Evolutionary conservation across 2,797 vertebrate species (phyloP), one percentile per base, ranked within the genome.

Genomic region (Sebastiscus tertius): DNA sequence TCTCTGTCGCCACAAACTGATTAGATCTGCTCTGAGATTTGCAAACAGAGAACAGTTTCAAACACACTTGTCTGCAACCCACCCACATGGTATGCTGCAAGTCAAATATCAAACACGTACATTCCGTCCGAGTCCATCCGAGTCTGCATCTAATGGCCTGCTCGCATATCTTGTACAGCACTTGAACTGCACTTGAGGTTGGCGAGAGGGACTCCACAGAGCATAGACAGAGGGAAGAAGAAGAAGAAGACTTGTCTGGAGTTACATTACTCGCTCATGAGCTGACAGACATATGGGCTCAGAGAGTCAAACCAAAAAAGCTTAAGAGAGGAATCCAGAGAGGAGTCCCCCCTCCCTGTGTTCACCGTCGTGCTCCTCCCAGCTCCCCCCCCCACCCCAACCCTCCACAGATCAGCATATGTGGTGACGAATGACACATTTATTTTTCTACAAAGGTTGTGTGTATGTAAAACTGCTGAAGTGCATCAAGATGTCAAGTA

Each of bases 401-500:
- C 83, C 89, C 95, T 96, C 96, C 95, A 93, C 97, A 96, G 96
- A 97, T 97, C 97, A 97, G 96, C 97, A 98, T 98, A 97, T 97
- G 98, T 97, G 97, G 97, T 99, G 98, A 99, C 94, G 96, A 99
- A 99, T 98, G 98, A 99, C 97, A 99, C 97, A 99, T 99, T 99
- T 99, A 99, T 99, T 99, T 99, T 99, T 97, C 98, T 98, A 97
- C 97, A 96, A 97, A 98, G 97, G 96, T 98, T 98, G 97, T 99
- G 96, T 99, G 98, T 99, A 97, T 99, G 97, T 99, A 99, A 99
- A 99, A 98, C 97, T 99, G 98, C 97, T 98, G 97, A 99, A 98
- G 98, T 99, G 98, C 98, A 99, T 98, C 98, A 98, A 97, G 97
- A 99, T 99, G 98, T 99, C 97, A 99, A 99, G 98, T 99, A 97